phyloP scores from a whole-genome alignment of 2,888 invertebrate genomes.

The Diachrysia chrysitis region DNA sequence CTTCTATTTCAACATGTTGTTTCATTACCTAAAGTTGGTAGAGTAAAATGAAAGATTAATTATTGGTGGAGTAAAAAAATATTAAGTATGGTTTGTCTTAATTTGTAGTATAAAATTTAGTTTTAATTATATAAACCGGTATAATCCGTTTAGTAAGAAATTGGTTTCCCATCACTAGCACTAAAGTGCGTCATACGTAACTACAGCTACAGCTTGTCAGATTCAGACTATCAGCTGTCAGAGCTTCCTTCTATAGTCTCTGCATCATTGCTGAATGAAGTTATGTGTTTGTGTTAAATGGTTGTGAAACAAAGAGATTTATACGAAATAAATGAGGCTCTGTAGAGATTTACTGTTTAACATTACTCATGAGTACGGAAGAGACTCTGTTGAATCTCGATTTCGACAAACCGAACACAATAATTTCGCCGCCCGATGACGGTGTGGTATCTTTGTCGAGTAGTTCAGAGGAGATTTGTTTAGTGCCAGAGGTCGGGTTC shows the following conservation, averaged over 20 bases:
- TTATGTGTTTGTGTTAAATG: slow-evolving; percentile 86
- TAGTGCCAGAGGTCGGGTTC: slow-evolving; percentile 95
- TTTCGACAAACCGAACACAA: slow-evolving; percentile 88
- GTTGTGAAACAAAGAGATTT: slow-evolving; percentile 87
- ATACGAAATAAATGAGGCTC: slow-evolving; percentile 88
- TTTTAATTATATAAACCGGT: too few relatives aligned
- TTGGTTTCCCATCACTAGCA: slow-evolving; percentile 26
- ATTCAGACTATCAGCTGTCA: slow-evolving; percentile 67
- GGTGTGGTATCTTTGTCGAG: slow-evolving; percentile 90
- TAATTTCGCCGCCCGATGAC: slow-evolving; percentile 87
- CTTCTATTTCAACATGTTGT: background rate
- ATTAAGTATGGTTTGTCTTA: too few relatives aligned
- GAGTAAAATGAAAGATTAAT: too few relatives aligned
- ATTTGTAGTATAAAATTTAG: too few relatives aligned
- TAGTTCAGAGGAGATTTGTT: slow-evolving; percentile 92
- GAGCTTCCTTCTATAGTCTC: slow-evolving; percentile 71
- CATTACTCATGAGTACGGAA: slow-evolving; percentile 90
- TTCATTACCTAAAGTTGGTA: background rate
- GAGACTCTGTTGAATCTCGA: slow-evolving; percentile 91
- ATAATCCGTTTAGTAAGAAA: slow-evolving; percentile 28
- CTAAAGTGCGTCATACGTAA: slow-evolving; percentile 18
- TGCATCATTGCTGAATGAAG: slow-evolving; percentile 72
- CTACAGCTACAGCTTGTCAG: slow-evolving; percentile 54
- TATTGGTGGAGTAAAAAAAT: background rate
- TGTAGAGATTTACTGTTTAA: slow-evolving; percentile 80